These are phyloP conservation scores for Nomada lathburiana DNA, from an alignment of 2,888 invertebrate species.

Conservation along the genomic window DNA sequence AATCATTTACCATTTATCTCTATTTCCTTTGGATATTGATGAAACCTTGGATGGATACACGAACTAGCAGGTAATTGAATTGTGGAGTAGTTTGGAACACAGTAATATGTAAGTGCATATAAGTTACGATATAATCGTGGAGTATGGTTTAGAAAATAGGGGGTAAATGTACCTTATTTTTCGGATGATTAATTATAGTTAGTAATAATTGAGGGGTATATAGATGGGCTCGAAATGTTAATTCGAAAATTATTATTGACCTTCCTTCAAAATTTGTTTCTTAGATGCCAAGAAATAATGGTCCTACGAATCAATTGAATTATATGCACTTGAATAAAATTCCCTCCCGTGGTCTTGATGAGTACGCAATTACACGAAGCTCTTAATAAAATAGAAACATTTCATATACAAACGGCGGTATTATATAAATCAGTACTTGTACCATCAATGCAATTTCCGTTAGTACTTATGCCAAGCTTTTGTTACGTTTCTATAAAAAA, in stretches of 20 bases:
- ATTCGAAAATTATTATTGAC: neutral
- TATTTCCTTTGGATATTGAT: neutral
- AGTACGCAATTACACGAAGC: neutral
- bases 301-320: no score
- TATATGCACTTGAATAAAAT: neutral
- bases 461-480: slow-evolving; percentile 17
- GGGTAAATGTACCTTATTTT: no score
- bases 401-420: neutral
- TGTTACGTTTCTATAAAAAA: slow-evolving; percentile 27
- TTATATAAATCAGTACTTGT: slow-evolving; percentile 5
- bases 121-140: no score
- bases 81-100: neutral
- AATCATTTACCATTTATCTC: neutral
- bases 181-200: no score
- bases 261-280: neutral
- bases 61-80: neutral
- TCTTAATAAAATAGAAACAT: neutral
- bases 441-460: slow-evolving; percentile 24
- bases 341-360: no score
- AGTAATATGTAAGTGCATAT: no score
- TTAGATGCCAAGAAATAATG: no score
- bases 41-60: neutral
- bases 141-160: no score
- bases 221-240: neutral
- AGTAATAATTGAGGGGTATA: no score